phyloP scores from a whole-genome alignment of 1,140 invertebrate genomes.

The Drosophila obscura region DNA sequence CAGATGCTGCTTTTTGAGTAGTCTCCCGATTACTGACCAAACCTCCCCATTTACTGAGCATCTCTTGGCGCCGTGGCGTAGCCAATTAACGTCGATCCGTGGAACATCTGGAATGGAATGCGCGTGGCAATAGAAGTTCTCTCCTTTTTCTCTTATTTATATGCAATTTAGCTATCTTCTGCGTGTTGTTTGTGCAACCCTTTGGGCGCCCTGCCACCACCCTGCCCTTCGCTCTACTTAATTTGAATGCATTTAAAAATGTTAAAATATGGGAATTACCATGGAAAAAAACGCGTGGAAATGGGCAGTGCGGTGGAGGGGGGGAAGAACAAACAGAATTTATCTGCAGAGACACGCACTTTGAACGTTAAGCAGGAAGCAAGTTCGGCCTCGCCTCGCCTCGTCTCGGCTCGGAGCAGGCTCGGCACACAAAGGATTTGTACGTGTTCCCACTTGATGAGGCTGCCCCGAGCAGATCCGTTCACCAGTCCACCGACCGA shows the following conservation, averaged over 20 bases:
- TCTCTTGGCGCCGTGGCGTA: background rate
- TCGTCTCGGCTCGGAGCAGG: conserved; percentile 18
- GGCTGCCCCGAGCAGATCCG: conserved; percentile 11
- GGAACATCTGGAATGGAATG: conserved; percentile 34
- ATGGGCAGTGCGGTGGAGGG: background rate
- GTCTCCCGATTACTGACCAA: too few species aligned
- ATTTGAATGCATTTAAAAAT: conserved; percentile 82
- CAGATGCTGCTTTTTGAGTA: too few species aligned
- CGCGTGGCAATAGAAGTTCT: conserved; percentile 34
- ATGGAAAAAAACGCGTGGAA: conserved; percentile 17
- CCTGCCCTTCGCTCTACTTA: conserved; percentile 47
- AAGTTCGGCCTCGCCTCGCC: conserved; percentile 1
- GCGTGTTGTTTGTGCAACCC: conserved; percentile 63
- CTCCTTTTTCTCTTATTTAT: conserved; percentile 69
- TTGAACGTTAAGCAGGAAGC: conserved; percentile 42
- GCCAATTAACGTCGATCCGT: conserved; percentile 47
- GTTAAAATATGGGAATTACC: conserved; percentile 75
- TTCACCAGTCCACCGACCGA: conserved; percentile 11
- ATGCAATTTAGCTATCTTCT: conserved; percentile 63
- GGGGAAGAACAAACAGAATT: conserved; percentile 28
- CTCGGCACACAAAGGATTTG: conserved; percentile 70
- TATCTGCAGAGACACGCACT: conserved; percentile 66
- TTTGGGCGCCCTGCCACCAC: conserved; percentile 24
- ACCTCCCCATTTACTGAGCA: too few species aligned
- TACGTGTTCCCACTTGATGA: conserved; percentile 80